Base-by-base conservation (phyloP, 23 tunicate genomes). In the Pegea sp. region DNA sequence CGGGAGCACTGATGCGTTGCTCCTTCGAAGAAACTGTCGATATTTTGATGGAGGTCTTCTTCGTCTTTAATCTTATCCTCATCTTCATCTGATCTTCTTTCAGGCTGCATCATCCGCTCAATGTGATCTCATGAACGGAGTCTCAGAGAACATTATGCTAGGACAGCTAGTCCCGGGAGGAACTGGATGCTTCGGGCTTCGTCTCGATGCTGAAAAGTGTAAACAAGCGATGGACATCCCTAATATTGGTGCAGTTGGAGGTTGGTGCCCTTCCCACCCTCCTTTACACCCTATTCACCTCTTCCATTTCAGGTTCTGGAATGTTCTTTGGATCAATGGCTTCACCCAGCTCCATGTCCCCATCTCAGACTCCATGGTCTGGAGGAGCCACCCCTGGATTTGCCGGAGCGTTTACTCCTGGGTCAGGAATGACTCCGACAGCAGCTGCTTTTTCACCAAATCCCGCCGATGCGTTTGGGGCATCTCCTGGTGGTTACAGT, bases 11-110 rank as follows among this genome's bases (percentile, higher is more conserved):
- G 28, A 89, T 89, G 98, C 56, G 98, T 52, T 89, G 98, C 44
- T 89, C 98, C 0, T 89, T 89, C 61, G 98, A 89, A 50, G 98
- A 89, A 66, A 77, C 90, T 22, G 98, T 89, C n/a, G 98, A 89
- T 50, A 89, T 89, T 71, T 51, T 89, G 20, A 77, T 89, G 98
- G 90, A 76, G 81, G 95, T 84, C 16, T 8, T 8, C 46, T 8
- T 8, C 16, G 11, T 38, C 16, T 38, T 11, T 38, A 38, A 11
- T 38, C 16, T 38, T 11, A 38, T 8, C 11, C 11, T 38, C 46
- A 11, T 38, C 11, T 38, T 8, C 46, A 26, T 16, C 7, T 58
- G 22, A 7, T 32, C 27, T 3, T 22, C 33, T 66, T 32, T 33
- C 53, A 84, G 95, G 98, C 98, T 57, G 80, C 98, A 0, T 71